phyloP scores from a whole-genome alignment of 2,797 vertebrate species.

The Pempheris klunzingeri region DNA sequence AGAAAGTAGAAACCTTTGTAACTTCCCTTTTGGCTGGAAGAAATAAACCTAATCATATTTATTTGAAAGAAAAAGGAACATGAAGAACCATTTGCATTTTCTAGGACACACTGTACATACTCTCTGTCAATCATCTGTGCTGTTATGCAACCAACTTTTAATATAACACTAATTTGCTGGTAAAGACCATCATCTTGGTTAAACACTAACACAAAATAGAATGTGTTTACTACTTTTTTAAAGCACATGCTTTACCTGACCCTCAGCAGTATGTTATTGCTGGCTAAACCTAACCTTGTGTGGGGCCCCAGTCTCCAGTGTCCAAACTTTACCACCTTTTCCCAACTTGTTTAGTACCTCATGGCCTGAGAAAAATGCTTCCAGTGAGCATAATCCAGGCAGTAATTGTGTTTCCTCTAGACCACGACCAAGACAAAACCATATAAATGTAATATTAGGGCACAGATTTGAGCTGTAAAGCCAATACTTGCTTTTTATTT shows the following conservation, averaged over 20 bases:
- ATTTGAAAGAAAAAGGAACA: background rate
- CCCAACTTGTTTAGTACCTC: background rate
- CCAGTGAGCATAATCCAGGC: background rate
- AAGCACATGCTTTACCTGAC: background rate
- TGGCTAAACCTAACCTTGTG: background rate
- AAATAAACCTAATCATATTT: too few species aligned
- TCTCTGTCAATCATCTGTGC: background rate
- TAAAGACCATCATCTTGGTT: background rate
- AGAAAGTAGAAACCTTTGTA: too few species aligned
- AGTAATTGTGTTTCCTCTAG: background rate
- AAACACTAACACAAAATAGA: background rate
- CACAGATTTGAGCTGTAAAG: background rate
- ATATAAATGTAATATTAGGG: background rate
- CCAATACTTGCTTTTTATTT: background rate
- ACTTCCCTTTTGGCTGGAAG: background rate
- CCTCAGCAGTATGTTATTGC: background rate
- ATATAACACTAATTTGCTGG: background rate
- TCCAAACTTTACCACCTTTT: background rate
- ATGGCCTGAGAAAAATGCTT: background rate
- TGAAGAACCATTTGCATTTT: too few species aligned
- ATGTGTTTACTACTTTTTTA: background rate
- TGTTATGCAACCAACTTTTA: background rate
- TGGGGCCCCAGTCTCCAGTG: background rate
- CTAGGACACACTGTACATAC: background rate
- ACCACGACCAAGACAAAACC: background rate